Base-by-base conservation (phyloP, 2,888 invertebrate genomes). In the Frankliniella intonsa region DNA sequence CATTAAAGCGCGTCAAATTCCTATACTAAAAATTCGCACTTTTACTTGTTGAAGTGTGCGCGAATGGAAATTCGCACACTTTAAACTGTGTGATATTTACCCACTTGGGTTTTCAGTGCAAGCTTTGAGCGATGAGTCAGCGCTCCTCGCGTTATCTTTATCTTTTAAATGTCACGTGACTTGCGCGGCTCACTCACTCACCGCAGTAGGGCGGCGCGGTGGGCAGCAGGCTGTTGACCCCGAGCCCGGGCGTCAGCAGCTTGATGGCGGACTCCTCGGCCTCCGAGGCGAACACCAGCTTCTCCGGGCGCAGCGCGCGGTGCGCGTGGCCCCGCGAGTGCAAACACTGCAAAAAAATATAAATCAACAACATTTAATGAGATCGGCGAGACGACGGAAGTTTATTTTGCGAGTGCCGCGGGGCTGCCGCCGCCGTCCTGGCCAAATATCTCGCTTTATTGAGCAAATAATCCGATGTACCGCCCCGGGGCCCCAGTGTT, bases 231-330 rank as follows among this genome's bases (percentile, higher is more conserved):
- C 25, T 22, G 69, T 1, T 76, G 69, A 76, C 69, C 22, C 69
- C 69, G 1, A 76, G 69, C 11, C 69, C 69, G 1, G 25, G 22
- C 22, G 69, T 8, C 25, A 76, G 69, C 69, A 76, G 69, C 69
- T 76, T 76, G 69, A 76, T 22, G 22, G 69, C 7, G 11, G 69
- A 22, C 25, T 76, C 69, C 69, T 76, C 69, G 22, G 69, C 69
- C 69, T 76, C 69, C 11, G 69, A 76, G 25, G 25, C 69, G 25
- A 76, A 76, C 25, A 76, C 69, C 25, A 76, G 69, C 69, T 76
- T 76, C 69, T 76, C 69, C 12, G 69, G 69, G 25, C 69, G 69
- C 22, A 76, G 69, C 11, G 69, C 69, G 25, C 69, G 69, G 25
- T 76, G 69, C 22, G 69, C 69, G 25, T 76, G 69, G 69, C 69